Evolutionary conservation across 2,113 vertebrate genomes (phyloP), one percentile per base, ranked within the genome.

Genomic region (Zeus faber): DNA sequence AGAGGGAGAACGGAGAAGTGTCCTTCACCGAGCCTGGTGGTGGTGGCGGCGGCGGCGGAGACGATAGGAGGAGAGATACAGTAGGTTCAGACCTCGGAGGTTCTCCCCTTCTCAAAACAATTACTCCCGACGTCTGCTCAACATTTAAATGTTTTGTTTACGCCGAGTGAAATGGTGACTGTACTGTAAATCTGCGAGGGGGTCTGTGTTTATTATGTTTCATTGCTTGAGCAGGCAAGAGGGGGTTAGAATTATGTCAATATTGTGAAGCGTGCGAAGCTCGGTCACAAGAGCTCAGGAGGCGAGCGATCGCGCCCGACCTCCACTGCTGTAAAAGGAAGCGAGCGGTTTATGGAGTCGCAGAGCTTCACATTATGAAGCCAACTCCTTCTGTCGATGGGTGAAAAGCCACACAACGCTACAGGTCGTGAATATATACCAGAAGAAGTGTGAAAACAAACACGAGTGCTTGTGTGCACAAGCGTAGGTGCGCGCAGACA

Each of bases 1-100:
- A 54, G 45, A 72, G 3, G 54, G 75, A 46, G 57, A 54, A 17
- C 3, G 70, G 18, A 2, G 67, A 68, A 25, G 63, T 20, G 1
- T 95, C 94, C 78, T 88, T 92, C 22, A 82, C 74, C 20, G 83
- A 87, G 82, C 78, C 94, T 96, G 65, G 48, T 64, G 27, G 27
- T 29, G 27, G 27, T 14, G 33, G 33, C 10, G 33, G 3, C 3
- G 33, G 10, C 23, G 77, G 21, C 16, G 31, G 26, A 58, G 14
- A 50, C 17, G 48, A 6, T 25, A 62, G 26, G 14, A 39, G 37
- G 14, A 65, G 16, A 11, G n/a, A n/a, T n/a, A n/a, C n/a, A 56
- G 47, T 65, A 17, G 27, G 7, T 67, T n/a, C 20, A 54, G n/a
- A 54, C 14, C 0, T 26, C 16, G 23, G 49, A 44, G 22, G 9